Percentiles rank a stretch among this genome's conserved stretches.
phyloP scores from a whole-genome alignment of 2,113 vertebrate species.

The Paraplagusia blochii region DNA sequence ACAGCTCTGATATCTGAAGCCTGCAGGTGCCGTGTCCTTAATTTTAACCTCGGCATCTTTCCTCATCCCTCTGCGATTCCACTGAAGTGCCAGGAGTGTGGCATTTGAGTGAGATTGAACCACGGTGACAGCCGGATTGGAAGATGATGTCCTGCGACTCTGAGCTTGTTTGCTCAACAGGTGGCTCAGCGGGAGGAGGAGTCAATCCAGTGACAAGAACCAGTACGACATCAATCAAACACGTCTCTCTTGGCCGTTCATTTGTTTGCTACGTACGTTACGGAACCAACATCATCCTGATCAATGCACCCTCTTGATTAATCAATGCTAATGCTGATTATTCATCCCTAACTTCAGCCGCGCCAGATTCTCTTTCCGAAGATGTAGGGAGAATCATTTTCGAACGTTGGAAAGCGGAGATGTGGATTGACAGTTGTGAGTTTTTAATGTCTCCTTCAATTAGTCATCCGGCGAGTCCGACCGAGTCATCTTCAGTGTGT shows the following conservation, averaged over 20 bases:
- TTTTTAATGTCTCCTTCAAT: constrained; percentile 66
- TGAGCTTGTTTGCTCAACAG: constrained; percentile 41
- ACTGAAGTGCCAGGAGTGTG: constrained; percentile 14
- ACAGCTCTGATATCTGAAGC: constrained; percentile 29
- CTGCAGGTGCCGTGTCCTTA: constrained; percentile 20
- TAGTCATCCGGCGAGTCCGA: constrained; percentile 61
- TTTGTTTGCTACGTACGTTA: too few species aligned
- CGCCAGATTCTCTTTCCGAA: neutral
- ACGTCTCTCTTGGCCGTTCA: too few species aligned
- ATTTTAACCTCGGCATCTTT: constrained; percentile 31
- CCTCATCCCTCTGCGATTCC: constrained; percentile 27
- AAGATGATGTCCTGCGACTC: constrained; percentile 13
- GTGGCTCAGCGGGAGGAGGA: constrained; percentile 16
- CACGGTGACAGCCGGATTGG: constrained; percentile 10
- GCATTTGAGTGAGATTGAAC: constrained; percentile 14
- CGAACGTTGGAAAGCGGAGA: constrained; percentile 21
- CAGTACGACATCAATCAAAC: too few species aligned
- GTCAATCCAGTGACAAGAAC: neutral
- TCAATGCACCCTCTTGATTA: neutral
- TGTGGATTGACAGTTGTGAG: constrained; percentile 51
- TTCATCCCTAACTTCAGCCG: neutral
- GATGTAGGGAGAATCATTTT: constrained; percentile 12
- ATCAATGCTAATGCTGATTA: too few species aligned
- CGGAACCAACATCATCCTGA: neutral
- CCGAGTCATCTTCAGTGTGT: constrained; percentile 51